Base-by-base conservation (phyloP, 1,140 invertebrate species). In the Formica exsecta region DNA sequence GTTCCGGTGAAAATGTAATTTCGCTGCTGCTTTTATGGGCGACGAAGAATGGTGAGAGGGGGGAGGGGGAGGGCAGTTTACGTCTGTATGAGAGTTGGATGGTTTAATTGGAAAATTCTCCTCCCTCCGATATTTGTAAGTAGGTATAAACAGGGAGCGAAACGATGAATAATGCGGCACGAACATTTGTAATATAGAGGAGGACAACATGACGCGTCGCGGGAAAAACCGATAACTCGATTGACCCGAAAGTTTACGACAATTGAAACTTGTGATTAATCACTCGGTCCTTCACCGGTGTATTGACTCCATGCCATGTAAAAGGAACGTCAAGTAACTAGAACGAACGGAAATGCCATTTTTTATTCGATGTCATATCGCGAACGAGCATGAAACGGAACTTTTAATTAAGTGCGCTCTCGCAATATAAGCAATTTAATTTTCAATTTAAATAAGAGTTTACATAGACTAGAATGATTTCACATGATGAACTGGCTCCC, bases 261-360 rank as follows among this genome's bases (percentile, higher is more conserved):
- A 70, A 80, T 70, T 80, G 70, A 62, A 61, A 84, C 38, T 84
- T 84, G 74, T 74, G 80, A 84, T 84, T 75, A 64, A 74, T 83
- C 70, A 64, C 54, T 13, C 70, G 38, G 54, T 22, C 36, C 54
- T 83, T 76, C 74, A 75, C 25, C 54, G 59, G 38, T 38, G 22
- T 44, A 70, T 51, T 38, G 62, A 68, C 77, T 80, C 22, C 25
- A 51, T 19, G 48, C 57, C 48, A 25, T 57, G 36, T 51, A 51
- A 16, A 51, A 19, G 48, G 16, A 51, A 51, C 16, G 16, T 51
- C 48, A 44, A 41, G 76, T 80, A 57, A 38, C 64, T 29, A 57
- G 48, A 16, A 51, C 41, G 54, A 41, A 59, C n/a, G 32, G 32
- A 61, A 65, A 77, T 65, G 41, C 44, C 32, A 65, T 70, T 80